Evolutionary conservation across 2,113 vertebrate species (phyloP).

Genomic region (Ramphastos sulfuratus): DNA sequence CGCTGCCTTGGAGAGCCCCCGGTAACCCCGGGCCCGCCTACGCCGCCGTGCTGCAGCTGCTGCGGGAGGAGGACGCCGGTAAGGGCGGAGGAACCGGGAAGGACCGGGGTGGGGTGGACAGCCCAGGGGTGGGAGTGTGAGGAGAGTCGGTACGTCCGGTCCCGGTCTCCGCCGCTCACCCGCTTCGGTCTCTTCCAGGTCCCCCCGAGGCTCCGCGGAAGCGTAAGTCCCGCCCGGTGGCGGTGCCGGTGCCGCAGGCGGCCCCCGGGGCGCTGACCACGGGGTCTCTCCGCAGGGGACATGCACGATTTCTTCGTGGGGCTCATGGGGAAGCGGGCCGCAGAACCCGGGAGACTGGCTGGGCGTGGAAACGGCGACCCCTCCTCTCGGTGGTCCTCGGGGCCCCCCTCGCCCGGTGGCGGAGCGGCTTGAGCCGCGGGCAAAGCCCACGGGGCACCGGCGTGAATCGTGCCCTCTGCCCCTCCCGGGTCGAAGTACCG

Average conservation of each 20-base stretch:
- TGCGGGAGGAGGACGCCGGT: background rate
- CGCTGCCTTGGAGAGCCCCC: background rate
- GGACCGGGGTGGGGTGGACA: background rate
- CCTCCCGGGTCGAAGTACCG: background rate
- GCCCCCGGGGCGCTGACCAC: background rate
- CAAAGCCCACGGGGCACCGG: background rate
- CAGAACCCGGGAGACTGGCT: constrained; percentile 73
- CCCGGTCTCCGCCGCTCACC: background rate
- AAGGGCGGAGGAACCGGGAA: background rate
- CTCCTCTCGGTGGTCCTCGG: constrained; percentile 9
- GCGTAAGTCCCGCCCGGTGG: constrained; percentile 68
- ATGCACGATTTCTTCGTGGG: constrained; percentile 95
- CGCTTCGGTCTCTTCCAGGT: constrained; percentile 49
- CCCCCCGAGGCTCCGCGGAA: constrained; percentile 66
- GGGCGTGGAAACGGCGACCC: background rate
- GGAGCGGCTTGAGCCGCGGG: constrained; percentile 57
- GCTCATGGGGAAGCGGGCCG: constrained; percentile 89
- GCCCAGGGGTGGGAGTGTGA: background rate
- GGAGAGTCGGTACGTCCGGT: no score
- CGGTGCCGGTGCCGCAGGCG: background rate
- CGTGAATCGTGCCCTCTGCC: background rate
- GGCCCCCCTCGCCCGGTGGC: background rate
- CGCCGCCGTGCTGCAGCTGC: background rate
- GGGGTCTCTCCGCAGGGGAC: constrained; percentile 75
- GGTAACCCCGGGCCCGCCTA: background rate